phyloP scores from a whole-genome alignment of 2,888 invertebrate species.

The Salticus scenicus region DNA sequence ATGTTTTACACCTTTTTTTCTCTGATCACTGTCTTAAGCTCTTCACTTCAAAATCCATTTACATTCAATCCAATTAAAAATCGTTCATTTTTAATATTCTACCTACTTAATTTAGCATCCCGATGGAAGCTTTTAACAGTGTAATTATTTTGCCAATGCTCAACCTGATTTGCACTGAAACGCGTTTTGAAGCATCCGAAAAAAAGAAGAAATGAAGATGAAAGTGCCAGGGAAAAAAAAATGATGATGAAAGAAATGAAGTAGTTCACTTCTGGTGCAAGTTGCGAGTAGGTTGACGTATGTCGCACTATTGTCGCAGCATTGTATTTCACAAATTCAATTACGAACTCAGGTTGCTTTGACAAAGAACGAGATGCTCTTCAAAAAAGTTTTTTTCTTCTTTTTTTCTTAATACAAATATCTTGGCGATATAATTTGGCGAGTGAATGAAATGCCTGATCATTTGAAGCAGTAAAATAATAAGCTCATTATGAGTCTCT shows the following conservation, averaged over 20 bases:
- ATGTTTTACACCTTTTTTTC: background rate
- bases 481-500: no score
- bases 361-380: background rate
- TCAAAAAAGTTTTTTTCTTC: background rate
- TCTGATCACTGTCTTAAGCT: no score
- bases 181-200: background rate
- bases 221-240: background rate
- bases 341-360: slow-evolving; percentile 44
- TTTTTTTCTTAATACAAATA: background rate
- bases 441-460: background rate
- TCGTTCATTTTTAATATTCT: slow-evolving; percentile 44
- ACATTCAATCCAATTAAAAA: slow-evolving; percentile 49
- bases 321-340: slow-evolving; percentile 66
- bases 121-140: slow-evolving; percentile 44
- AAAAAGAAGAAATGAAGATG: slow-evolving; percentile 13
- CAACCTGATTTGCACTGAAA: slow-evolving; percentile 30
- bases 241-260: slow-evolving; percentile 18
- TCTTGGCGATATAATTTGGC: slow-evolving; percentile 13
- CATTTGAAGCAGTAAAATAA: no score
- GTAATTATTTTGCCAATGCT: slow-evolving; percentile 44
- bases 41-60: slow-evolving; percentile 5
- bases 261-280: slow-evolving; percentile 20
- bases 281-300: slow-evolving; percentile 58
- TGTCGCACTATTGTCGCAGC: slow-evolving; percentile 60
- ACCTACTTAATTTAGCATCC: slow-evolving; percentile 41